Evolutionary conservation across 2,888 invertebrate species (phyloP), one percentile per base, ranked within the genome.

Genomic region (Yponomeuta cagnagella): DNA sequence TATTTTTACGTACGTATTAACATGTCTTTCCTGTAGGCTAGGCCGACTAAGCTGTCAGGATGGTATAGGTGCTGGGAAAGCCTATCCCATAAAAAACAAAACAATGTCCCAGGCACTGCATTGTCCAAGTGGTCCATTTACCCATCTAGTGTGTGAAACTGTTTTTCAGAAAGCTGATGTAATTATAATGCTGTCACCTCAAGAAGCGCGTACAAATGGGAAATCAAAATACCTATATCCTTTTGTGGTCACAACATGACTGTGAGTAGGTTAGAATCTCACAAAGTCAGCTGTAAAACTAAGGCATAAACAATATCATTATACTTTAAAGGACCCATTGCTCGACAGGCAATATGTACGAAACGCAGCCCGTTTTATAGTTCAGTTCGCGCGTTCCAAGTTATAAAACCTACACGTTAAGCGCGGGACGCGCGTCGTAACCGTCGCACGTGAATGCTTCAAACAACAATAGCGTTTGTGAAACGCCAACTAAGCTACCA

Each of bases 331-430:
- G 73, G 72, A 70, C 72, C 71, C 70, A 70, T 70, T n/a, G 43
- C 64, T 31, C 37, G 48, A 70, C 67, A 66, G 71, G 58, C 33
- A 66, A 70, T 70, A 72, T 75, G 74, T 58, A 15, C 15, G 15
- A 58, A 75, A 72, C 73, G 73, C 71, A 72, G 72, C 71, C 8
- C 73, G 73, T 75, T 76, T 76, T 74, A 75, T 74, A 73, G 73
- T 68, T 69, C 70, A 73, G 70, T 74, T 71, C 72, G 73, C 69
- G 72, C 72, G 72, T 71, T 72, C 73, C 69, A 58, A 65, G 70
- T 72, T 74, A 73, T 77, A 76, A 76, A 77, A 76, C 73, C 69
- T 74, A 70, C 72, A 73, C 71, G 73, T 76, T 75, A 76, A 73
- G 70, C 71, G 72, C 72, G 70, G 72, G 70, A 74, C 74, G 74